A percentile compares a stretch with the other conserved stretches of the same genome.
These are phyloP conservation scores for Zoanthus gigantus DNA, from an alignment of 92 coral and sea anemone species.

Conservation along the genomic window DNA sequence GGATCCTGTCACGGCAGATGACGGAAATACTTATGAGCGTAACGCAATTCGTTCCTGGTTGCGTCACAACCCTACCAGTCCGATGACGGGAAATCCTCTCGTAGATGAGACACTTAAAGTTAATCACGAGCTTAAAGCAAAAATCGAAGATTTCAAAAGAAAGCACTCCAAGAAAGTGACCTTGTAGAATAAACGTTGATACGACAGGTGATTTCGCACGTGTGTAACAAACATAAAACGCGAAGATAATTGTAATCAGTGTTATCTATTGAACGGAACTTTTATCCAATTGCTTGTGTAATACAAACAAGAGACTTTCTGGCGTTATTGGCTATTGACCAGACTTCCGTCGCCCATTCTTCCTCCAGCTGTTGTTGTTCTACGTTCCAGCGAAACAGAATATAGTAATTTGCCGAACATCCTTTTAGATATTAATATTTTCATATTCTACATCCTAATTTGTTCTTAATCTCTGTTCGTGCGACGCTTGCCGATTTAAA, in stretches of 20 bases:
- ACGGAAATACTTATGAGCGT: slow-evolving; percentile 85
- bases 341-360: too few species aligned
- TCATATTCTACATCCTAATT: too few species aligned
- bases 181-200: neutral
- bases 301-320: too few species aligned
- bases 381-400: too few species aligned
- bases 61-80: slow-evolving; percentile 77
- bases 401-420: too few species aligned
- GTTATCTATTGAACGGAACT: too few species aligned
- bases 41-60: slow-evolving; percentile 83
- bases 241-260: neutral
- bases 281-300: too few species aligned
- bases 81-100: slow-evolving; percentile 82
- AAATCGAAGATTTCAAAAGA: slow-evolving; percentile 67
- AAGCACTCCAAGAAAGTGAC: slow-evolving; percentile 42
- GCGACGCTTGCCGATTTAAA: too few species aligned
- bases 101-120: slow-evolving; percentile 69
- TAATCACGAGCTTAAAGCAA: slow-evolving; percentile 75
- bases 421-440: too few species aligned
- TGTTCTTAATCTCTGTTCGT: too few species aligned
- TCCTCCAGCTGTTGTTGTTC: too few species aligned
- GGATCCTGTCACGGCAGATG: slow-evolving; percentile 80
- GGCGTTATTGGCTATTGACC: too few species aligned
- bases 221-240: neutral
- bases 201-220: neutral